A percentile compares a stretch with the other conserved stretches of the same genome.
Evolutionary conservation across 2,888 invertebrate species (phyloP).

Genomic region (Stramonita haemastoma): DNA sequence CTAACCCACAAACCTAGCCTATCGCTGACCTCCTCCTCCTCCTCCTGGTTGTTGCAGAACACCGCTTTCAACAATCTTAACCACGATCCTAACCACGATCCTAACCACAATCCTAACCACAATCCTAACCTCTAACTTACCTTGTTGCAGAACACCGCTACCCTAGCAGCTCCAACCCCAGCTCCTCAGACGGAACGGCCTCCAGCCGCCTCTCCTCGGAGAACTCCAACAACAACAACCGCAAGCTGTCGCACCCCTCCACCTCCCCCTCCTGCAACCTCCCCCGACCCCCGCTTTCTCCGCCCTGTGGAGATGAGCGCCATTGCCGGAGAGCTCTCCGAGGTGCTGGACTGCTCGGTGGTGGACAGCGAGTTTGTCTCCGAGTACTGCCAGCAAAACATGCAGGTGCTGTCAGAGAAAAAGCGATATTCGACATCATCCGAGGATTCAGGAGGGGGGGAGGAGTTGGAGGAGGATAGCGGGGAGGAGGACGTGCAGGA

Average conservation of each 20-base stretch:
- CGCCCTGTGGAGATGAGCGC: slow-evolving; percentile 44
- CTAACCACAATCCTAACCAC: too few relatives aligned
- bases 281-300: neutral
- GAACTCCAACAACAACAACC: slow-evolving; percentile 38
- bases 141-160: slow-evolving; percentile 28
- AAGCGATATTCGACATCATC: slow-evolving; percentile 62
- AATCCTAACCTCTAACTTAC: too few relatives aligned
- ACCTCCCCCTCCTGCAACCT: neutral
- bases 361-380: slow-evolving; percentile 73
- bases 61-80: too few relatives aligned
- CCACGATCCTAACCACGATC: too few relatives aligned
- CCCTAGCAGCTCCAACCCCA: slow-evolving; percentile 26
- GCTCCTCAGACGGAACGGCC: slow-evolving; percentile 31
- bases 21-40: too few relatives aligned
- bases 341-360: slow-evolving; percentile 71
- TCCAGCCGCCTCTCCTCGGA: slow-evolving; percentile 41
- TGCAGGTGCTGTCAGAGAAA: slow-evolving; percentile 60
- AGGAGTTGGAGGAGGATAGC: slow-evolving; percentile 42
- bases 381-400: slow-evolving; percentile 67
- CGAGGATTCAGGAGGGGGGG: slow-evolving; percentile 53
- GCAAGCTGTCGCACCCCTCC: slow-evolving; percentile 32
- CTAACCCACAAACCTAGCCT: too few relatives aligned
- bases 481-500: slow-evolving; percentile 40
- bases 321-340: slow-evolving; percentile 67
- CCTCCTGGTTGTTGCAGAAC: too few relatives aligned